Evolutionary conservation across 2,113 vertebrate genomes (phyloP).

Genomic region (Tychaedon coryphoeus): DNA sequence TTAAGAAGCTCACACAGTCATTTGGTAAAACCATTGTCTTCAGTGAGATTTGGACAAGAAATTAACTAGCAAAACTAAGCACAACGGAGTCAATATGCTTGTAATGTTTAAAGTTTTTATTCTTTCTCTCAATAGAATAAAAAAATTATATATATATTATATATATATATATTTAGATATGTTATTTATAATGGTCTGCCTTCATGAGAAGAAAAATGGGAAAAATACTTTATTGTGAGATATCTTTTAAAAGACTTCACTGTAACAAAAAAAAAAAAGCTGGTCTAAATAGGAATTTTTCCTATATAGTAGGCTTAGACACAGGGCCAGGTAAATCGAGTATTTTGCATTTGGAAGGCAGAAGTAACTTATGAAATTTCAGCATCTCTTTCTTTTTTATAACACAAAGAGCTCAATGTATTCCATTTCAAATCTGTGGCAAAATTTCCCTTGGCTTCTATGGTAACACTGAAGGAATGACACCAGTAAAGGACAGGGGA

Average conservation of each 20-base stretch:
- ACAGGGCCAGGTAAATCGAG: not conserved
- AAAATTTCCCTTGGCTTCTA: not conserved
- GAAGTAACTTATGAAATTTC: not conserved
- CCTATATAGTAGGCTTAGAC: not conserved
- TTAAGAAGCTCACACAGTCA: too few relatives aligned
- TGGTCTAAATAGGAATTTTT: not conserved
- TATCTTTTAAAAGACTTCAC: not conserved
- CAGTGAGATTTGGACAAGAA: too few relatives aligned
- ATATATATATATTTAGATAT: not conserved
- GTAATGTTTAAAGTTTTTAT: too few relatives aligned
- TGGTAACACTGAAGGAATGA: not conserved
- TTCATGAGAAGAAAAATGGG: not conserved
- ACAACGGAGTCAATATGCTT: too few relatives aligned
- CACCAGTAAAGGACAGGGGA: not conserved
- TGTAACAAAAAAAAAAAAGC: not conserved
- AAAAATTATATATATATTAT: too few relatives aligned
- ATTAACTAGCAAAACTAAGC: too few relatives aligned
- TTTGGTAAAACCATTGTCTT: too few relatives aligned
- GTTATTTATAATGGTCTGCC: not conserved
- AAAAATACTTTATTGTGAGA: not conserved
- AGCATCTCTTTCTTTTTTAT: not conserved
- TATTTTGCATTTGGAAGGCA: not conserved
- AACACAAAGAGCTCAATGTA: not conserved
- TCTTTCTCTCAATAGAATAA: too few relatives aligned
- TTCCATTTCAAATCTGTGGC: not conserved